These are phyloP conservation scores for Bicyclus anynana DNA, from an alignment of 1,140 invertebrate species.

Conservation along the genomic window DNA sequence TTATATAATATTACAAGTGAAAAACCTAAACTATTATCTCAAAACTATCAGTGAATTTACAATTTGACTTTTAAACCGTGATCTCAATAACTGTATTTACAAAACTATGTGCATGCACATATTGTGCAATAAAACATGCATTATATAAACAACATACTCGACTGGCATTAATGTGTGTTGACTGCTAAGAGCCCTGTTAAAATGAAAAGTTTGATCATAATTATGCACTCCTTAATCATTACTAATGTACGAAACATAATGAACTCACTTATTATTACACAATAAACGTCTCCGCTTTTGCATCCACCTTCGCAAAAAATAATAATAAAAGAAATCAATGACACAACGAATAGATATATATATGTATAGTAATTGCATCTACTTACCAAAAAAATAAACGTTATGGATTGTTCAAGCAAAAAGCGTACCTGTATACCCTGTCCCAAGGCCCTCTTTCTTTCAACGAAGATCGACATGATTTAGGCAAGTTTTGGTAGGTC, in stretches of 20 bases:
- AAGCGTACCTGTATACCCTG: conserved; percentile 81
- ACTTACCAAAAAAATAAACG: conserved; percentile 55
- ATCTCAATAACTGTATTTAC: conserved; percentile 19
- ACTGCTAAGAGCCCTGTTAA: conserved; percentile 77
- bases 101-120: conserved; percentile 59
- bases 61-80: conserved; percentile 12
- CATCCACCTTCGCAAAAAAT: conserved; percentile 75
- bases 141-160: conserved; percentile 74
- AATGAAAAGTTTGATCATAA: conserved; percentile 69
- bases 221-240: conserved; percentile 62
- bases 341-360: conserved; percentile 50
- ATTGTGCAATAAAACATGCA: conserved; percentile 69
- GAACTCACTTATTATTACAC: conserved; percentile 75
- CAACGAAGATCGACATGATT: conserved; percentile 82
- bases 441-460: conserved; percentile 89
- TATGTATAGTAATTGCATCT: conserved; percentile 31
- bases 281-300: conserved; percentile 72
- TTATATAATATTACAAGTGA: too few relatives aligned
- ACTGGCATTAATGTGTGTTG: conserved; percentile 77
- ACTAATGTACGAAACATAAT: conserved; percentile 66
- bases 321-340: conserved; percentile 69
- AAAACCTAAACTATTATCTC: conserved; percentile 17
- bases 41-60: conserved; percentile 18
- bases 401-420: conserved; percentile 25
- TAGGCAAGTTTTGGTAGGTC: conserved; percentile 91